phyloP scores from a whole-genome alignment of 2,888 invertebrate genomes.

The Quadroppia sp. region DNA sequence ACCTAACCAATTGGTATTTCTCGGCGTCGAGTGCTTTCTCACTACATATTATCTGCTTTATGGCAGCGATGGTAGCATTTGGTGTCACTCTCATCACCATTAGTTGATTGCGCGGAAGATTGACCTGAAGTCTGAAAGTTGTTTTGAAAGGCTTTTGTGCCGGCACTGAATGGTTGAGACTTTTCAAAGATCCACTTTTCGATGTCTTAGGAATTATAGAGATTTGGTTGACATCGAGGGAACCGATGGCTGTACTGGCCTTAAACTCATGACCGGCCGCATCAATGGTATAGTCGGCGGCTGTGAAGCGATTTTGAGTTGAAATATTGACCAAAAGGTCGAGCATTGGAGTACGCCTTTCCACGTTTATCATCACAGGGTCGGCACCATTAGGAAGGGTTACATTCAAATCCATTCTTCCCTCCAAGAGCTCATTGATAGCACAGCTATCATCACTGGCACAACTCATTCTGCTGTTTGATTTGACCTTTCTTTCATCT shows the following conservation, averaged over 20 bases:
- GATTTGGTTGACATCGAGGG: constrained; percentile 57
- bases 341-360: constrained; percentile 70
- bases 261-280: constrained; percentile 67
- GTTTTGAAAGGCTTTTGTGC: constrained; percentile 50
- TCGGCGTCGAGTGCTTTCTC: constrained; percentile 69
- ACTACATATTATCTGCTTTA: constrained; percentile 67
- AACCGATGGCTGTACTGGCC: constrained; percentile 69
- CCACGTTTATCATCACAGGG: constrained; percentile 37
- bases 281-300: constrained; percentile 55
- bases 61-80: constrained; percentile 64
- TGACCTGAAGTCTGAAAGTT: constrained; percentile 59
- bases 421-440: constrained; percentile 62
- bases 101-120: constrained; percentile 72
- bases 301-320: constrained; percentile 59
- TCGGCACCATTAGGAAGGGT: constrained; percentile 57
- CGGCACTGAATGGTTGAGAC: background rate
- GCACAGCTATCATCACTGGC: constrained; percentile 47
- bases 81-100: constrained; percentile 71
- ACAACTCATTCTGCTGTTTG: constrained; percentile 29
- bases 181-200: constrained; percentile 8
- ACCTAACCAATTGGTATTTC: constrained; percentile 66
- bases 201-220: constrained; percentile 56
- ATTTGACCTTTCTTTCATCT: background rate
- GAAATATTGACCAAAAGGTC: constrained; percentile 69
- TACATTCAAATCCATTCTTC: constrained; percentile 65